These are phyloP conservation scores for Oxyura jamaicensis DNA, from an alignment of 2,113 vertebrate species.

Conservation along the genomic window DNA sequence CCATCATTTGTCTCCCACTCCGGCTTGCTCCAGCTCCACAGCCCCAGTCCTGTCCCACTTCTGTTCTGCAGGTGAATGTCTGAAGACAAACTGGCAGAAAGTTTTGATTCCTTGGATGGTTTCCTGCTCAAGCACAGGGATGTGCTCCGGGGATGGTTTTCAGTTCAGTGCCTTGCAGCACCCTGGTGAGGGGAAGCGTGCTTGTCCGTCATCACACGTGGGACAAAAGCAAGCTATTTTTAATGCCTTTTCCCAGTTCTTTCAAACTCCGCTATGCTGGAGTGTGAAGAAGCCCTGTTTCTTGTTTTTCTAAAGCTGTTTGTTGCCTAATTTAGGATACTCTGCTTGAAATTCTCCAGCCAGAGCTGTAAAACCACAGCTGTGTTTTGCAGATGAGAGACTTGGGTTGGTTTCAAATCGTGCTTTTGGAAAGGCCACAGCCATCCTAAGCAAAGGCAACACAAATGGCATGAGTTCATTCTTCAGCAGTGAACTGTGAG, in stretches of 20 bases:
- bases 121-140: not conserved
- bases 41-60: accelerated
- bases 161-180: not conserved
- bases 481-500: accelerated
- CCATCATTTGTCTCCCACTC: not conserved
- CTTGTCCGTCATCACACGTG: accelerated
- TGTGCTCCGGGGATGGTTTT: accelerated
- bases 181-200: accelerated
- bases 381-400: not conserved
- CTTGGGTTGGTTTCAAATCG: not conserved
- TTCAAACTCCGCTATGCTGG: accelerated
- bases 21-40: accelerated
- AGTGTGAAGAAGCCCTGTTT: not conserved
- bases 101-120: not conserved
- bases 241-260: accelerated
- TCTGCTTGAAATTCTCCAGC: not conserved
- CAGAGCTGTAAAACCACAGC: not conserved
- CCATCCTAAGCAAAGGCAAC: not conserved
- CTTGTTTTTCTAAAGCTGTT: not conserved
- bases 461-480: not conserved
- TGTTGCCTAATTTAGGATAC: not conserved
- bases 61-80: accelerated
- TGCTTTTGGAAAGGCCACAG: not conserved
- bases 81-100: accelerated
- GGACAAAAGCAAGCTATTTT: not conserved